Evolutionary conservation across 37 sponge, comb jelly and placozoan genomes (phyloP), one percentile per base, ranked within the genome.

Genomic region (Diacarnus erythraeanus): DNA sequence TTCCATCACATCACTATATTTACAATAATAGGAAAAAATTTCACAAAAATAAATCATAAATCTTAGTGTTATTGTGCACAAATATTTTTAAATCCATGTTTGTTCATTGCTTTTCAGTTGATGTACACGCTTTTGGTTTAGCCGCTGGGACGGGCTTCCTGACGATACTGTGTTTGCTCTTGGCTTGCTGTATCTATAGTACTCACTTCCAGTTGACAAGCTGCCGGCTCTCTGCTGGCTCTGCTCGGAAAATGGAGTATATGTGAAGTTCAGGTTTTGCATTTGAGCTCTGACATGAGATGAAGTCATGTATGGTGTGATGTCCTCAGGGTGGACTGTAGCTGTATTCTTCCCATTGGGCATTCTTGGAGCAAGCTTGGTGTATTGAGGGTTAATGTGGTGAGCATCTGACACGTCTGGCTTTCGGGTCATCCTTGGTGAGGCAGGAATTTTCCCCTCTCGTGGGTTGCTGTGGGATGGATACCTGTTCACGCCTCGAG

Each of bases 261-360:
- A 83, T 34, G 64, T 27, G 36, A 59, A 80, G 22, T 12, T 9
- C 51, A 47, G 10, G 10, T 12, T 12, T 42, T 72, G 60, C 83
- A 83, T 83, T 31, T 83, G 67, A 5, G 34, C 37, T 29, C 25
- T 83, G 15, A 56, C 56, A 56, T 83, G 69, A 0, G 2, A 10
- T 4, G 77, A 39, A 23, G 77, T 69, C 77, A 76, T 83, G 59
- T 83, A 83, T 2, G 84, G 84, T 37, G 64, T 43, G 42, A 82
- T 82, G 30, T 44, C 54, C 47, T 74, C 83, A 8, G 80, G 72
- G 18, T 60, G 36, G 61, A 76, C 42, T 8, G 61, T 2, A 20
- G 77, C 22, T 18, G 41, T 26, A 26, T 38, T 76, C 40, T 59
- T 34, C 29, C 54, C 31, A 10, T 40, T 68, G 44, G 57, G 65